phyloP scores from a whole-genome alignment of 2,113 vertebrate genomes.

The Natator depressus region DNA sequence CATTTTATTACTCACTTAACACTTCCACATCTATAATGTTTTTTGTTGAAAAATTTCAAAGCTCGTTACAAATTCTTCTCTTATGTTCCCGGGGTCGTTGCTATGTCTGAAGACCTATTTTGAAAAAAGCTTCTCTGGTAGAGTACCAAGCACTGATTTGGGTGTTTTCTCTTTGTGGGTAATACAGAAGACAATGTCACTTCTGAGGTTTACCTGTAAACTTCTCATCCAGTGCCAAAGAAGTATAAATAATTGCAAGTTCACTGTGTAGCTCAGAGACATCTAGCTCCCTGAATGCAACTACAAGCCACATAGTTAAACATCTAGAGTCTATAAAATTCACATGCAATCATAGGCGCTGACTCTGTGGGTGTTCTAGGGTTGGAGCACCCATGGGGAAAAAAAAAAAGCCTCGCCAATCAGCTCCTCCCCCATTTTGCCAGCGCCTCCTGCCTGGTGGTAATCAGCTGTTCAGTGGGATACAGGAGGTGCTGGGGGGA shows the following conservation, averaged over 20 bases:
- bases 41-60: neutral
- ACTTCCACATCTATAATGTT: neutral
- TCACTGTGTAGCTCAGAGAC: neutral
- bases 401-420: too few relatives aligned
- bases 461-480: too few relatives aligned
- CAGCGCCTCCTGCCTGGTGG: too few relatives aligned
- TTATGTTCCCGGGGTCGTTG: neutral
- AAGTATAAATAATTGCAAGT: neutral
- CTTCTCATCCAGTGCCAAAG: neutral
- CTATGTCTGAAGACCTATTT: neutral
- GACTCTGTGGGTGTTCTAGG: too few relatives aligned
- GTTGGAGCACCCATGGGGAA: too few relatives aligned
- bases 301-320: neutral
- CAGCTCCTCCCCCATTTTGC: too few relatives aligned
- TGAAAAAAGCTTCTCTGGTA: neutral
- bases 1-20: neutral
- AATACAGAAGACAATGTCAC: neutral
- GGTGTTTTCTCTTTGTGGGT: neutral
- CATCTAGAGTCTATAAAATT: neutral
- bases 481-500: too few relatives aligned
- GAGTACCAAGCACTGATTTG: neutral
- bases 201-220: neutral
- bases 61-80: neutral
- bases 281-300: neutral
- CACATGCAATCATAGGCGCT: too few relatives aligned